Base-by-base conservation (phyloP, 92 coral and sea anemone species). In the Chrysogorgia sp. region DNA sequence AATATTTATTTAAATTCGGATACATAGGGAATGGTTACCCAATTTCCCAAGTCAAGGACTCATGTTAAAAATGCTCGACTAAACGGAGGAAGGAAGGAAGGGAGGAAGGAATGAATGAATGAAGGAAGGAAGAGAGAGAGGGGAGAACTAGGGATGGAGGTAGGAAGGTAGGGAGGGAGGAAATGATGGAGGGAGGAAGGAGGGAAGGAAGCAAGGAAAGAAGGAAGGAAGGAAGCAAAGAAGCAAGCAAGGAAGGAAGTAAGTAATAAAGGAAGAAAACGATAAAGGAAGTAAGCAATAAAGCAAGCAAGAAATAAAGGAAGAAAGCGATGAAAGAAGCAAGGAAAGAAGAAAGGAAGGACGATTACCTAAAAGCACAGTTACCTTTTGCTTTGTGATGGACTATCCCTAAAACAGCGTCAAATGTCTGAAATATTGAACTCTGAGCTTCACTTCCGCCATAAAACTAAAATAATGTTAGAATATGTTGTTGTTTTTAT, bases 381-480 rank as follows among this genome's bases (percentile, higher is more conserved):
- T 47, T 63, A 92, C 97, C 89, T 71, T 80, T 55, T 25, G 21
- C 37, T 21, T 84, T 72, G 12, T 50, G 34, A 61, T 92, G 97
- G 1, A 53, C 66, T 60, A 93, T 70, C n/a, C 93, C 98, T 34
- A 93, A 85, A 71, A 86, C 90, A n/a, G 86, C 98, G 77, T 91
- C 98, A 37, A 93, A 76, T 30, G 84, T 90, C 31, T 84, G 98
- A 49, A 93, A 93, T 9, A 81, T 79, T 17, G 96, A 31, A 49
- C 90, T 84, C 77, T 93, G 81, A 12, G 96, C 98, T 7, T 93
- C 96, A 76, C 96, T 91, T 1, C 93, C 93, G 22, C 98, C 98
- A 37, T 84, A 67, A 72, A 64, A 89, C 98, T 93, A 28, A 19
- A 28, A 75, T 14, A 7, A 47, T 47, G 15, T 47, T 47, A 47